These are phyloP conservation scores for Lordiphosa stackelbergi DNA, from an alignment of 1,140 invertebrate species.

Conservation along the genomic window DNA sequence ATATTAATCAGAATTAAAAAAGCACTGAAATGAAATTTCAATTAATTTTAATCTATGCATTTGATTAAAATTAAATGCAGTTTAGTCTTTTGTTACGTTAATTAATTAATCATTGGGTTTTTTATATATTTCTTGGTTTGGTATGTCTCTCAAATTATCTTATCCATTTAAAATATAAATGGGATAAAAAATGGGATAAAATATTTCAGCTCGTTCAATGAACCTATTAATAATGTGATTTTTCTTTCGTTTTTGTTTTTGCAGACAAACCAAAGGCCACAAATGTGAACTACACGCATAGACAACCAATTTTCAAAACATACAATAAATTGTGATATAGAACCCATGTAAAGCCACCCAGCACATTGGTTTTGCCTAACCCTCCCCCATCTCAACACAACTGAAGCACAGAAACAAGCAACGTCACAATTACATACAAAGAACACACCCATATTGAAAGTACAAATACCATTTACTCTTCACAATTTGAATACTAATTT, in stretches of 20 bases:
- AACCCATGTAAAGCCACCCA: constrained; percentile 26
- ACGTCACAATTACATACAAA: constrained; percentile 21
- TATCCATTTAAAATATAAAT: too few species aligned
- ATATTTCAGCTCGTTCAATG: constrained; percentile 10
- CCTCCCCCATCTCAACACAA: constrained; percentile 10
- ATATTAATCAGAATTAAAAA: too few species aligned
- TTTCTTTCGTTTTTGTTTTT: constrained; percentile 10
- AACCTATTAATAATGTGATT: constrained; percentile 7
- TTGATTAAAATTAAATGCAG: neutral
- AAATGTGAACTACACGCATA: constrained; percentile 48
- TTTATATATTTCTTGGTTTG: too few species aligned
- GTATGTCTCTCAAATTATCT: too few species aligned
- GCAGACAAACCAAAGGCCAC: constrained; percentile 40
- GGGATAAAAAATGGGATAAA: neutral
- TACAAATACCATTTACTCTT: constrained; percentile 24
- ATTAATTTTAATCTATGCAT: too few species aligned
- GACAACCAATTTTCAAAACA: constrained; percentile 23
- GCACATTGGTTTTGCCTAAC: constrained; percentile 9
- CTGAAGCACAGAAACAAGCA: constrained; percentile 8
- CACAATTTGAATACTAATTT: constrained; percentile 6
- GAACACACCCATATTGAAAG: constrained; percentile 15
- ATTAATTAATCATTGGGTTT: too few species aligned
- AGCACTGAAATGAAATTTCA: too few species aligned
- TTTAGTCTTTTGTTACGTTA: neutral
- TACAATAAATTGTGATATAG: constrained; percentile 39